phyloP scores from a whole-genome alignment of 1,140 invertebrate genomes.

The Diploscapter pachys region DNA sequence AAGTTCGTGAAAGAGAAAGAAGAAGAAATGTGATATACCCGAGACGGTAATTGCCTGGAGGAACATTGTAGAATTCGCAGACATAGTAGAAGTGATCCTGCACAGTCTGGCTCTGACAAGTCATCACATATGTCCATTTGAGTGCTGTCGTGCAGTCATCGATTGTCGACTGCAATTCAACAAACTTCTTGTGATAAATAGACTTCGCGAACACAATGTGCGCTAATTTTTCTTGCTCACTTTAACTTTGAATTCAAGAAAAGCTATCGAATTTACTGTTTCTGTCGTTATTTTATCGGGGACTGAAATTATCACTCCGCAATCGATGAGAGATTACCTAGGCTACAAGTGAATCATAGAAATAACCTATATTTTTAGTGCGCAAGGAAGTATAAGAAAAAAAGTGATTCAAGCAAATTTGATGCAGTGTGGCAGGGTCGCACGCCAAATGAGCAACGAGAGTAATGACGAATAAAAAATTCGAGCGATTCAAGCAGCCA shows the following conservation, averaged over 20 bases:
- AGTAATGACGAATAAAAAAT: too few relatives aligned
- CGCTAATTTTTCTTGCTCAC: too few relatives aligned
- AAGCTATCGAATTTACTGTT: neutral
- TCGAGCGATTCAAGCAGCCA: too few relatives aligned
- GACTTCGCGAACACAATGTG: neutral
- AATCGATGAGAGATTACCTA: neutral
- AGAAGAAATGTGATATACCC: constrained; percentile 28
- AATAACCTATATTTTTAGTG: too few relatives aligned
- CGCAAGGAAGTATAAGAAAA: too few relatives aligned
- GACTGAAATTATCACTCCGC: neutral
- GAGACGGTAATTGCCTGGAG: constrained; percentile 25
- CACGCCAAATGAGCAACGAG: too few relatives aligned
- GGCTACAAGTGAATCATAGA: neutral
- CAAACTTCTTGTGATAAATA: neutral
- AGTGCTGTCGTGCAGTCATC: constrained; percentile 21
- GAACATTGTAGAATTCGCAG: constrained; percentile 31
- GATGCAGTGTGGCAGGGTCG: too few relatives aligned
- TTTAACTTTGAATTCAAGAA: neutral
- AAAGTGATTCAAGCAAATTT: too few relatives aligned
- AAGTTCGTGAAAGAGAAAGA: constrained; percentile 12
- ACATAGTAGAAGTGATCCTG: constrained; percentile 26
- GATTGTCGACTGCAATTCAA: constrained; percentile 17
- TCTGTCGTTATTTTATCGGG: neutral
- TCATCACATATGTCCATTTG: constrained; percentile 24
- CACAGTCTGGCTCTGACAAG: constrained; percentile 21